Evolutionary conservation across 2,797 vertebrate species (phyloP).

Genomic region (Trachops cirrhosus): DNA sequence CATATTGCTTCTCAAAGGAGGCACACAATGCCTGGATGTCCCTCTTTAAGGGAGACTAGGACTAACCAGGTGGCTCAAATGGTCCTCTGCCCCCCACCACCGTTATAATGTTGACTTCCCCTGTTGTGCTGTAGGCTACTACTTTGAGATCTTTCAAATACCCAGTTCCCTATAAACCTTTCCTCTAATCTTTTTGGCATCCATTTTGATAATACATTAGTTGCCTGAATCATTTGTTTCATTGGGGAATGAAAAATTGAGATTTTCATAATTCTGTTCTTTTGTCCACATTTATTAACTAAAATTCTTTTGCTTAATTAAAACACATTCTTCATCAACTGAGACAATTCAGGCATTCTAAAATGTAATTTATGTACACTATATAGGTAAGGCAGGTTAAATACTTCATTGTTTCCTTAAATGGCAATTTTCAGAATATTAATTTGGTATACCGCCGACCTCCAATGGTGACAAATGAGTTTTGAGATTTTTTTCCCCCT

Average conservation of each 20-base stretch:
- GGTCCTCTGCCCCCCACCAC: neutral
- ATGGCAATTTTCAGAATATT: neutral
- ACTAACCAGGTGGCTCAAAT: neutral
- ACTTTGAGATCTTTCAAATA: neutral
- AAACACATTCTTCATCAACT: neutral
- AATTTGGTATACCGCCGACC: neutral
- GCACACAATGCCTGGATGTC: neutral
- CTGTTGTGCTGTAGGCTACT: neutral
- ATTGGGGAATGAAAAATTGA: neutral
- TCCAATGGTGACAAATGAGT: neutral
- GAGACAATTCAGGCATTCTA: neutral
- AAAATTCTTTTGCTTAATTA: slow-evolving; percentile 23
- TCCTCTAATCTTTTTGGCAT: neutral
- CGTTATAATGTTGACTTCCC: neutral
- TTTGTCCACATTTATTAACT: neutral
- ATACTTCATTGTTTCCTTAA: neutral
- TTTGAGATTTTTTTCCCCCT: neutral
- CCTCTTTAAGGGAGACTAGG: neutral
- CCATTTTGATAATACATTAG: neutral
- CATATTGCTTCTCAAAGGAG: neutral
- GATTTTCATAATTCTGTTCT: neutral
- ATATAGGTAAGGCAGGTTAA: neutral
- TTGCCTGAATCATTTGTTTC: neutral
- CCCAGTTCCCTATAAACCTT: neutral
- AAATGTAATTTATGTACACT: neutral